Base-by-base conservation (phyloP, 2,113 vertebrate species). In the Perca fluviatilis region DNA sequence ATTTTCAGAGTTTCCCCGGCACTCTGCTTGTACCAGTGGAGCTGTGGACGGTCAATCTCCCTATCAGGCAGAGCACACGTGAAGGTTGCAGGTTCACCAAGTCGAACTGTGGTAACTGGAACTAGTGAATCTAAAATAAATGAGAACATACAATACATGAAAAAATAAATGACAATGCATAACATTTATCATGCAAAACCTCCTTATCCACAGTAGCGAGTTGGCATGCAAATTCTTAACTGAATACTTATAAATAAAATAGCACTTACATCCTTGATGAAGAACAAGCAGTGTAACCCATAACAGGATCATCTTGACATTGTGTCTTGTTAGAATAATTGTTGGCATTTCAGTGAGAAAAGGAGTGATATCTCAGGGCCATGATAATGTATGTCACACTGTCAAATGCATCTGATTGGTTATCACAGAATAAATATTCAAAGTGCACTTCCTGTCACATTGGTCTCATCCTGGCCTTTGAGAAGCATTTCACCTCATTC, bases 11-110 rank as follows among this genome's bases (percentile, higher is more conserved):
- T n/a, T 10, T 70, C 76, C 1, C 83, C 77, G 1, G 27, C 2
- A 11, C 47, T 61, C 66, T 88, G 86, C 49, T 69, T 85, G 76
- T 83, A 85, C 86, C 86, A 88, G 18, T 18, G 0, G 23, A 85
- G 0, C 4, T 14, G 2, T 49, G 0, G 7, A 1, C 2, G 30
- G 40, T 2, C 9, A 6, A 0, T 70, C 5, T 25, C 0, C 61
- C 36, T 40, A 10, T 40, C 0, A 0, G 43, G 7, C 0, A 47
- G 4, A 60, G 4, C n/a, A 66, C 77, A 88, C 1, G 25, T 65
- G 6, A 86, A 70, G 21, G 46, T 18, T 0, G 2, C 72, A 43
- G 67, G 6, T 77, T 80, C 67, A 50, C 76, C 58, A 3, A 62
- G 63, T 1, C 36, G 33, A 77, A 65, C 68, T 0, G 46, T 23